These are phyloP conservation scores for Asbolus verrucosus DNA, from an alignment of 1,140 invertebrate species.

Conservation along the genomic window DNA sequence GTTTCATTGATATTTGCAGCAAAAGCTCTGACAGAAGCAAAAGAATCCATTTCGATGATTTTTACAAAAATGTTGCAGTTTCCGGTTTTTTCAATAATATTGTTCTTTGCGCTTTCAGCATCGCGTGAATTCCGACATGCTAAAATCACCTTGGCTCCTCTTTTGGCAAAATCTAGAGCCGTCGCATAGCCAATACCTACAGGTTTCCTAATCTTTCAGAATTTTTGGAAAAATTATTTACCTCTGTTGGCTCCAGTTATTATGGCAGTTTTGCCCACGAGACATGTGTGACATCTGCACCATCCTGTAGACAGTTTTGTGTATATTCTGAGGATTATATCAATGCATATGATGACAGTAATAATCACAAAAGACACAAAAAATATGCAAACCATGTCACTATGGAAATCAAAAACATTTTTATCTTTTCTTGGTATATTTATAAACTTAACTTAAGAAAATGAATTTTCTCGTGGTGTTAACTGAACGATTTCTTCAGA, in stretches of 20 bases:
- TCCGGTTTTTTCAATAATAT: constrained; percentile 67
- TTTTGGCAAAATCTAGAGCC: constrained; percentile 73
- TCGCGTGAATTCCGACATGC: constrained; percentile 76
- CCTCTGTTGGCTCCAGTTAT: constrained; percentile 53
- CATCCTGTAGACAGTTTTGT: constrained; percentile 47
- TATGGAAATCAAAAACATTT: background rate
- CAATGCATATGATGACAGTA: background rate
- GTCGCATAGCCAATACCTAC: constrained; percentile 77
- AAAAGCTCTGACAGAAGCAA: constrained; percentile 73
- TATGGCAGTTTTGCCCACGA: constrained; percentile 54
- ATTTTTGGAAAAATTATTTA: constrained; percentile 10
- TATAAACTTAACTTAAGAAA: no score
- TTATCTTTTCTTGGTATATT: background rate
- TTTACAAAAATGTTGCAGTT: constrained; percentile 71
- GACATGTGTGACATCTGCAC: constrained; percentile 48
- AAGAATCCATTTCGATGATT: constrained; percentile 72
- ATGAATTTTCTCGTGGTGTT: background rate
- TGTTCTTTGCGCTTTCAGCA: constrained; percentile 75
- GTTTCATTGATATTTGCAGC: constrained; percentile 72
- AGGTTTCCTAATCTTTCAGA: background rate
- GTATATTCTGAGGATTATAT: constrained; percentile 25
- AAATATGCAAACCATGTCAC: no score
- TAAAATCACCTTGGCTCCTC: constrained; percentile 77
- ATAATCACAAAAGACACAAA: no score
- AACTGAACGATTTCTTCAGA: constrained; percentile 48